Evolutionary conservation across 2,888 invertebrate genomes (phyloP).

Genomic region (Crossocerus cetratus): DNA sequence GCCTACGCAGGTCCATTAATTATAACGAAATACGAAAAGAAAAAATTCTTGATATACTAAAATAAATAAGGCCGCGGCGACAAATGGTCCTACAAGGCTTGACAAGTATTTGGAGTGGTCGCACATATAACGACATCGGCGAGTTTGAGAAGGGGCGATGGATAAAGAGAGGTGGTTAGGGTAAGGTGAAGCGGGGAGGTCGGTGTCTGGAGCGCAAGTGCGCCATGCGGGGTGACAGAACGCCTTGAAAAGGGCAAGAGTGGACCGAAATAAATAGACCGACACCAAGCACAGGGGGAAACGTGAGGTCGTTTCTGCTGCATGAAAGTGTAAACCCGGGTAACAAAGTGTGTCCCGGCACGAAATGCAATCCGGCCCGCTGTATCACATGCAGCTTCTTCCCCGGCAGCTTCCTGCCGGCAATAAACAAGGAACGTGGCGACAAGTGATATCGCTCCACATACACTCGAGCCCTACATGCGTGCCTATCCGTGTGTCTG

Average conservation of each 20-base stretch:
- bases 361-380: conserved; percentile 64
- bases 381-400: conserved; percentile 60
- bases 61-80: too few species aligned
- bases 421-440: conserved; percentile 60
- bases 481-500: too few species aligned
- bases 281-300: conserved; percentile 45
- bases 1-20: too few species aligned
- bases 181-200: too few species aligned
- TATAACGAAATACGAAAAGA: too few species aligned
- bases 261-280: conserved; percentile 61
- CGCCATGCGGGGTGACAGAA: conserved; percentile 39
- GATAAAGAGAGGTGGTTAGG: conserved; percentile 36
- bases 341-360: conserved; percentile 63
- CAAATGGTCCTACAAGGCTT: too few species aligned
- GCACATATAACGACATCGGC: conserved; percentile 33
- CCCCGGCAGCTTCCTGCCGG: conserved; percentile 56
- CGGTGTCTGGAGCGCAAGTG: too few species aligned
- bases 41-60: too few species aligned
- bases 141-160: conserved; percentile 55
- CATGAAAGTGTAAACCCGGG: conserved; percentile 63
- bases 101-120: too few species aligned
- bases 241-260: conserved; percentile 59
- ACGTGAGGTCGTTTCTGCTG: conserved; percentile 61
- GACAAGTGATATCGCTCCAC: conserved; percentile 55
- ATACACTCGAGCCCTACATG: too few species aligned